Evolutionary conservation across 2,113 vertebrate genomes (phyloP).

Genomic region (Tretioscincus oriximinensis): DNA sequence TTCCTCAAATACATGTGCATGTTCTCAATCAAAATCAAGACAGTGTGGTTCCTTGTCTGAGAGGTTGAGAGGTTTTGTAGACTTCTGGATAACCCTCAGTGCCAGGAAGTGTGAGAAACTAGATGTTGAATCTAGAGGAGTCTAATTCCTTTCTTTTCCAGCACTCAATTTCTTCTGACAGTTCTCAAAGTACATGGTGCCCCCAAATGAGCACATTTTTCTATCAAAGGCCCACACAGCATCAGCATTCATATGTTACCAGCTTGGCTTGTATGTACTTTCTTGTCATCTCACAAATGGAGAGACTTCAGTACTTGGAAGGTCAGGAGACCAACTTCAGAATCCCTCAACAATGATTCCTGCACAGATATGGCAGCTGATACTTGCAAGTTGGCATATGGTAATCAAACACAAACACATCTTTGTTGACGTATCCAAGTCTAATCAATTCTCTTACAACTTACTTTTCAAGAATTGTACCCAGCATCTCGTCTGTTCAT

Average conservation of each 20-base stretch:
- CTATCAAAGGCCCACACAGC: not conserved
- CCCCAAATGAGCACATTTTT: not conserved
- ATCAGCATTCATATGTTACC: not conserved
- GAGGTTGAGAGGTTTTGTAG: not conserved
- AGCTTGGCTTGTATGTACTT: not conserved
- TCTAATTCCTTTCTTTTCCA: no score
- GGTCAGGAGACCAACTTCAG: not conserved
- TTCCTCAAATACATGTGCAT: no score
- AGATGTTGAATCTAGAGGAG: not conserved
- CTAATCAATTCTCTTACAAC: not conserved
- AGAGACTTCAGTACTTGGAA: not conserved
- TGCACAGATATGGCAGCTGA: constrained; percentile 1
- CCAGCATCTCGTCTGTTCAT: not conserved
- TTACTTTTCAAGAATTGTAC: not conserved
- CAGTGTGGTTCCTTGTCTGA: no score
- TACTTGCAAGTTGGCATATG: not conserved
- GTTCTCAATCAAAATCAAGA: no score
- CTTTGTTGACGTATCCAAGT: not conserved
- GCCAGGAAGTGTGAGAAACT: not conserved
- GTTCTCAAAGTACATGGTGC: not conserved
- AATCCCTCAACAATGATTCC: not conserved
- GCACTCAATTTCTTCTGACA: not conserved
- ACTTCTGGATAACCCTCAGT: not conserved
- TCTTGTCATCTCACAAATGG: not conserved
- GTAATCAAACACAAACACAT: not conserved